Percentiles rank a stretch among this genome's conserved stretches.
Conservation (phyloP, 2,797 vertebrate species). For the Pantherophis alleghaniensis region DNA sequence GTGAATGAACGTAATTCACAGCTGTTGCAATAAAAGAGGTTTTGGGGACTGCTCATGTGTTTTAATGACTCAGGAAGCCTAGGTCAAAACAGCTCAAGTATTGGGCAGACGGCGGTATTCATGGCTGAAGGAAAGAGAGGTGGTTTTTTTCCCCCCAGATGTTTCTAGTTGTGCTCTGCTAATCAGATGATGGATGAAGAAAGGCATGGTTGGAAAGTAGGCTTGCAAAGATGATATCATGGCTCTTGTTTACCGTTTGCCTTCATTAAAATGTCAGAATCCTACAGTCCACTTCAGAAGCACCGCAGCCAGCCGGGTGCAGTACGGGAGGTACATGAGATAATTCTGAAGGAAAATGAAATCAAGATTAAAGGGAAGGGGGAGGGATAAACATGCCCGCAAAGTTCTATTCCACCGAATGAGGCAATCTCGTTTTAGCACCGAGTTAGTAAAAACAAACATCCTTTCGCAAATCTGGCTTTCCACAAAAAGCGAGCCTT, state of each 20-base stretch:
- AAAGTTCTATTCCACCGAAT: not conserved
- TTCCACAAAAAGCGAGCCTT: conserved; percentile 39
- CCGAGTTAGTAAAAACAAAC: conserved; percentile 1
- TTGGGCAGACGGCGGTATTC: not conserved
- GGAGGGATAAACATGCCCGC: not conserved
- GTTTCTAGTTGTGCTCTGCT: not conserved
- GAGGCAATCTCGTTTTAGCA: conserved; percentile 27
- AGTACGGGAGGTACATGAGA: rapidly evolving
- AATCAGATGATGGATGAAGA: conserved; percentile 28
- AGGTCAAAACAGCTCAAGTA: too few relatives aligned
- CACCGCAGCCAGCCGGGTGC: rapidly evolving
- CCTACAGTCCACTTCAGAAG: not conserved
- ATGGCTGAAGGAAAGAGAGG: conserved; percentile 1
- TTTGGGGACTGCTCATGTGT: too few relatives aligned
- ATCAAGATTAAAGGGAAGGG: conserved; percentile 2
- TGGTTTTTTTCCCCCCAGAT: not conserved
- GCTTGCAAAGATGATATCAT: conserved; percentile 38
- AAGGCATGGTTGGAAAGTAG: conserved; percentile 30
- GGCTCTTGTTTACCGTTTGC: not conserved
- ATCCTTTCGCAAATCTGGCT: conserved; percentile 39
- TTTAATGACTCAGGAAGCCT: too few relatives aligned
- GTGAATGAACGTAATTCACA: too few relatives aligned
- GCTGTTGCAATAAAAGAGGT: too few relatives aligned
- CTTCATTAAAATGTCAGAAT: not conserved
- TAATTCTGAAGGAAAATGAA: conserved; percentile 26